Evolutionary conservation across 2,888 invertebrate genomes (phyloP).

Genomic region (Atrina japonica): DNA sequence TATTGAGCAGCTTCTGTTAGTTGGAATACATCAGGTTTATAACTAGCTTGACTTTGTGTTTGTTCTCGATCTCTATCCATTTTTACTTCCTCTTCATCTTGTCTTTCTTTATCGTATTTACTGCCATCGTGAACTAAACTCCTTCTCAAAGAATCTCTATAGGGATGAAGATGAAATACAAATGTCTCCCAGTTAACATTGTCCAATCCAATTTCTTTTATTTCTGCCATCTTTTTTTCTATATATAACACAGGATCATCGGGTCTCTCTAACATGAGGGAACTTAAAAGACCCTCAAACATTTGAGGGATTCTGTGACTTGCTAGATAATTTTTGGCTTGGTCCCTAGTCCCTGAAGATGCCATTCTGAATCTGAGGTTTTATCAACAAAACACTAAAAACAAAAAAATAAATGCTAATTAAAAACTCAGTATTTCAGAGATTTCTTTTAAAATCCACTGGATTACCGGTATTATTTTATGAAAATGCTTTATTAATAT

Average conservation of each 20-base stretch:
- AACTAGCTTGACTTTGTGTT: slow-evolving; percentile 42
- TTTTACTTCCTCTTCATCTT: slow-evolving; percentile 47
- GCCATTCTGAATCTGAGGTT: too few relatives aligned
- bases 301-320: slow-evolving; percentile 75
- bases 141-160: slow-evolving; percentile 67
- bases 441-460: too few relatives aligned
- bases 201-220: slow-evolving; percentile 72
- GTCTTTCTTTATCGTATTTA: slow-evolving; percentile 68
- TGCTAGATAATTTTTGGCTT: slow-evolving; percentile 73
- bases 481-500: too few relatives aligned
- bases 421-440: too few relatives aligned
- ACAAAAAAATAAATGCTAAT: too few relatives aligned
- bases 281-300: slow-evolving; percentile 77
- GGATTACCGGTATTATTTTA: too few relatives aligned
- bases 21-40: slow-evolving; percentile 73
- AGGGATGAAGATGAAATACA: slow-evolving; percentile 75
- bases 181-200: slow-evolving; percentile 80
- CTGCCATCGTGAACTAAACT: slow-evolving; percentile 70
- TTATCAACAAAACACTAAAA: too few relatives aligned
- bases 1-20: slow-evolving; percentile 65
- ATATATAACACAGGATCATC: slow-evolving; percentile 76
- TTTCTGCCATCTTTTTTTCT: slow-evolving; percentile 73
- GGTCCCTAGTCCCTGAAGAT: slow-evolving; percentile 58
- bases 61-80: slow-evolving; percentile 33
- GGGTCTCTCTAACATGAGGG: slow-evolving; percentile 77